Percentiles rank a stretch among this genome's conserved stretches.
phyloP scores from a whole-genome alignment of 1,140 invertebrate genomes.

The Leptinotarsa undecemlineata region DNA sequence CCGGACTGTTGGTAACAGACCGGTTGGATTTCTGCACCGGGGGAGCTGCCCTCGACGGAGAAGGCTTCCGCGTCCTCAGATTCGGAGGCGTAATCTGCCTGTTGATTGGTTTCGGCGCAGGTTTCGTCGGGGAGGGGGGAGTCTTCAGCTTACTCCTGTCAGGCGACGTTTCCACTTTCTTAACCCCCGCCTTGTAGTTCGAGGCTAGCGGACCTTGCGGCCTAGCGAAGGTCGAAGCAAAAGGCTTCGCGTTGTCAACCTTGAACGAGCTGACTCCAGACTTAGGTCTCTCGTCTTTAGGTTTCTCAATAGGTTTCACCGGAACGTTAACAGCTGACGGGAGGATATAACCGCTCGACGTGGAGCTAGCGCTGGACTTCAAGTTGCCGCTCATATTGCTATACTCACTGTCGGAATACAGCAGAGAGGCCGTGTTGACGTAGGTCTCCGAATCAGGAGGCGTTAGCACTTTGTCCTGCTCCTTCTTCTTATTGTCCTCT shows the following conservation, averaged over 20 bases:
- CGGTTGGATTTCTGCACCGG: constrained; percentile 50
- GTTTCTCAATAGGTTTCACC: constrained; percentile 34
- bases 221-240: constrained; percentile 46
- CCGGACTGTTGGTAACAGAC: constrained; percentile 64
- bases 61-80: constrained; percentile 54
- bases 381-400: constrained; percentile 59
- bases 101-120: constrained; percentile 53
- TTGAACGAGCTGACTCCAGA: constrained; percentile 46
- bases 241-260: constrained; percentile 47
- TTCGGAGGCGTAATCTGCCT: constrained; percentile 59
- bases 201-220: constrained; percentile 49
- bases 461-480: constrained; percentile 56
- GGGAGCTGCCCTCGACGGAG: constrained; percentile 43
- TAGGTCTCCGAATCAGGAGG: constrained; percentile 56
- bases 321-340: constrained; percentile 70
- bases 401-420: constrained; percentile 64
- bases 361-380: constrained; percentile 64
- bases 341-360: constrained; percentile 73
- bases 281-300: constrained; percentile 29
- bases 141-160: constrained; percentile 46
- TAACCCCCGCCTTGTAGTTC: constrained; percentile 39
- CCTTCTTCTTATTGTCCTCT: constrained; percentile 51
- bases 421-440: constrained; percentile 60
- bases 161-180: constrained; percentile 31
- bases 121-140: constrained; percentile 53